These are phyloP conservation scores for Parapristionchus giblindavisi DNA, from an alignment of 2,888 invertebrate genomes.

Conservation along the genomic window DNA sequence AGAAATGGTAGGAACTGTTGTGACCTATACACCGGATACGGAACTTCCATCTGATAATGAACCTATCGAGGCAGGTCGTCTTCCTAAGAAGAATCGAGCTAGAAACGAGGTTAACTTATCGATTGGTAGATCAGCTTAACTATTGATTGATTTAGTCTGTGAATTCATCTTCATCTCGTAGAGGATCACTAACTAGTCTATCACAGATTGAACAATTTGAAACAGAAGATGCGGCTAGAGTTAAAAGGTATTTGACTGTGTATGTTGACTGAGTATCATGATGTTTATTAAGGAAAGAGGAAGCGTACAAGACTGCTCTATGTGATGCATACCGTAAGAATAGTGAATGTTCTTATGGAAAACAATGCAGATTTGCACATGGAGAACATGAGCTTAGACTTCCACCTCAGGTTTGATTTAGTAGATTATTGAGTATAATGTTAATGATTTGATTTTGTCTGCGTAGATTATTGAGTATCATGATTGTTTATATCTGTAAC, in stretches of 20 bases:
- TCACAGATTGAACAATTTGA: slow-evolving; percentile 14
- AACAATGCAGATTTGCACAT: slow-evolving; percentile 64
- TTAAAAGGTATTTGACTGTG: slow-evolving; percentile 33
- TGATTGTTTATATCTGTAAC: neutral
- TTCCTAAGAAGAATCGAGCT: slow-evolving; percentile 28
- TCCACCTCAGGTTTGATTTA: slow-evolving; percentile 45
- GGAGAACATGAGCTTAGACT: slow-evolving; percentile 64
- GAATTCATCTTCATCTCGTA: slow-evolving; percentile 6
- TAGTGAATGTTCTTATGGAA: slow-evolving; percentile 60
- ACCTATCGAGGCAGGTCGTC: slow-evolving; percentile 37
- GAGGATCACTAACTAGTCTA: neutral
- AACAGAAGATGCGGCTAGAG: slow-evolving; percentile 17
- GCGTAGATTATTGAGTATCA: neutral
- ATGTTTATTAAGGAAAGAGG: slow-evolving; percentile 51
- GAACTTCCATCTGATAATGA: slow-evolving; percentile 33
- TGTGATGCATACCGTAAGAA: slow-evolving; percentile 63
- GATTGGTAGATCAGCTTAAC: neutral
- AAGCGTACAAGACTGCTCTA: slow-evolving; percentile 68
- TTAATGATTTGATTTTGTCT: too few relatives aligned
- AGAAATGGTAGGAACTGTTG: slow-evolving; percentile 7
- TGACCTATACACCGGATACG: slow-evolving; percentile 35
- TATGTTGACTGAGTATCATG: too few relatives aligned
- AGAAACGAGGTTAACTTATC: slow-evolving; percentile 23
- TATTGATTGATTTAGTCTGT: neutral
- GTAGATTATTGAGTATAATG: too few relatives aligned